phyloP scores from a whole-genome alignment of 2,797 vertebrate genomes.

The Masticophis lateralis region DNA sequence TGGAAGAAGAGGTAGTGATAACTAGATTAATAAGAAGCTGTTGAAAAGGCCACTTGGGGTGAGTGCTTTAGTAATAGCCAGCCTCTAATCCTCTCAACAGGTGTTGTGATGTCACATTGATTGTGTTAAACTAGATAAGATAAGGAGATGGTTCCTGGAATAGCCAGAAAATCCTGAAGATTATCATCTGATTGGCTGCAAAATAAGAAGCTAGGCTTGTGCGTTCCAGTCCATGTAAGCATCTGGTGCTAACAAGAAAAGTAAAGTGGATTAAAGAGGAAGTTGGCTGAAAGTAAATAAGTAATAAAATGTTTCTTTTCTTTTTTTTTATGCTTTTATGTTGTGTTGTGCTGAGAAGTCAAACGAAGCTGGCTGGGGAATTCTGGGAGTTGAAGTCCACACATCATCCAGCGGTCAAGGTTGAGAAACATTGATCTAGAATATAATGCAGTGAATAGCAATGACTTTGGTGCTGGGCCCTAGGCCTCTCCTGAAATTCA shows the following conservation, averaged over 20 bases:
- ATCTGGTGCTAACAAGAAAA: conserved; percentile 25
- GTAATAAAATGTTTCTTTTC: conserved; percentile 13
- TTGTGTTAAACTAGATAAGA: conserved; percentile 50
- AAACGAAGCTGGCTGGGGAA: not conserved
- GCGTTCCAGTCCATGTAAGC: conserved; percentile 20
- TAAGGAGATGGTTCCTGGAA: conserved; percentile 59
- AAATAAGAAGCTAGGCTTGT: conserved; percentile 28
- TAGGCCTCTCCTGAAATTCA: not conserved
- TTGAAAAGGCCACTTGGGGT: conserved; percentile 47
- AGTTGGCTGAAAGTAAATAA: conserved; percentile 22
- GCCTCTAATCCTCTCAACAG: conserved; percentile 50
- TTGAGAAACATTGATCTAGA: not conserved
- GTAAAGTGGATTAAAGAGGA: conserved; percentile 56
- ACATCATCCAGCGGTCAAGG: too few relatives aligned
- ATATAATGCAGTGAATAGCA: not conserved
- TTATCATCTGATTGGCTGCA: conserved; percentile 27
- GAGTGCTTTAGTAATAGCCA: conserved; percentile 21
- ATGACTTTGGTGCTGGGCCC: not conserved
- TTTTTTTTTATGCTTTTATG: not conserved
- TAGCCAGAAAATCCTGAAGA: conserved; percentile 54
- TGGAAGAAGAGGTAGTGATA: not conserved
- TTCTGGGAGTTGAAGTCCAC: too few relatives aligned
- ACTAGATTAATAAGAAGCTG: conserved; percentile 24
- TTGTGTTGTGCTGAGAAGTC: conserved; percentile 21
- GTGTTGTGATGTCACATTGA: conserved; percentile 33